phyloP scores from a whole-genome alignment of 1,140 invertebrate species.

The Caenorhabditis briggsae region DNA sequence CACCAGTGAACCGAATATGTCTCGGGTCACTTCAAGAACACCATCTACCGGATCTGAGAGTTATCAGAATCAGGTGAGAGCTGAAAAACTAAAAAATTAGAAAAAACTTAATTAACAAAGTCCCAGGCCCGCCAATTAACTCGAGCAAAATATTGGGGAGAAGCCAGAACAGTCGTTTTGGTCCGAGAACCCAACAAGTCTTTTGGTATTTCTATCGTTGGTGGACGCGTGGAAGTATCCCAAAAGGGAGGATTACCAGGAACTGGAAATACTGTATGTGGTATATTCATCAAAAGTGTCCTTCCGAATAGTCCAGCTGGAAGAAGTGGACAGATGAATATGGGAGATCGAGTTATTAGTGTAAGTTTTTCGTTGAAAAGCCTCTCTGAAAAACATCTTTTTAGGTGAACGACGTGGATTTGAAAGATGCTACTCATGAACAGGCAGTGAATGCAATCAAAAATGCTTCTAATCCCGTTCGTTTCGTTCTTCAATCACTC shows the following conservation, averaged over 20 bases:
- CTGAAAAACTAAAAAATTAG: not conserved
- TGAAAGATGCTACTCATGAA: slow-evolving; percentile 91
- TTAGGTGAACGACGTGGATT: slow-evolving; percentile 91
- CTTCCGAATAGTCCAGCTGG: slow-evolving; percentile 94
- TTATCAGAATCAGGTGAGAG: slow-evolving; percentile 44
- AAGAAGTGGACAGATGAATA: slow-evolving; percentile 87
- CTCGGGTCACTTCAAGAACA: slow-evolving; percentile 48
- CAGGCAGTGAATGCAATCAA: slow-evolving; percentile 94
- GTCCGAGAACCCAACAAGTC: slow-evolving; percentile 83
- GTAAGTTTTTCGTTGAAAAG: slow-evolving; percentile 60
- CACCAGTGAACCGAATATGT: slow-evolving; percentile 43
- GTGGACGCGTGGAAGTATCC: slow-evolving; percentile 86
- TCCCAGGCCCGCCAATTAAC: slow-evolving; percentile 55
- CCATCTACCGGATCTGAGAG: slow-evolving; percentile 49
- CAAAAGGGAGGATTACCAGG: slow-evolving; percentile 78
- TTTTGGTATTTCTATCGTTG: slow-evolving; percentile 90
- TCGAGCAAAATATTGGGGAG: slow-evolving; percentile 88
- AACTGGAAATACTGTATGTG: slow-evolving; percentile 82
- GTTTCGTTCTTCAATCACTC: slow-evolving; percentile 91
- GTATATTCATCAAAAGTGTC: slow-evolving; percentile 98
- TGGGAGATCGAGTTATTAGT: slow-evolving; percentile 80
- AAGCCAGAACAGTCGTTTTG: slow-evolving; percentile 84
- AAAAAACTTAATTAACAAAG: not conserved
- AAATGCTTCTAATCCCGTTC: slow-evolving; percentile 89
- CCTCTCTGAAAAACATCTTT: slow-evolving; percentile 62